These are phyloP conservation scores for Platycheirus rosarum DNA, from an alignment of 2,888 invertebrate species.

Conservation along the genomic window DNA sequence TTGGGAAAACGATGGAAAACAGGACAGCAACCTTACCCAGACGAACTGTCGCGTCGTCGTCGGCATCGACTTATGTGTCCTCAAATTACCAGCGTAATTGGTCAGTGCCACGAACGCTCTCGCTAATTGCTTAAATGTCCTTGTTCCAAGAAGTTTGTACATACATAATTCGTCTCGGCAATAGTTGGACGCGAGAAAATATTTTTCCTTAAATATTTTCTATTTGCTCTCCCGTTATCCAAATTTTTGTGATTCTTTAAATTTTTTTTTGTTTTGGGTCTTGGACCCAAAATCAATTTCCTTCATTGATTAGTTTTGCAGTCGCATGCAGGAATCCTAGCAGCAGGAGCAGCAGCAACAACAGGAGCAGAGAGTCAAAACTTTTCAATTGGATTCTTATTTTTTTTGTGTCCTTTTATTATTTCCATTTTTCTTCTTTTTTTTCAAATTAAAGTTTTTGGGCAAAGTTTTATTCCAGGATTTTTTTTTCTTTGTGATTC, in stretches of 20 bases:
- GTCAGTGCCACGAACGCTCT: constrained; percentile 67
- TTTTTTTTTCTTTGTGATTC: constrained; percentile 18
- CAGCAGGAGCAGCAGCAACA: constrained; percentile 32
- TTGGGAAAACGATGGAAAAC: constrained; percentile 6
- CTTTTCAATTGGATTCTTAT: constrained; percentile 74
- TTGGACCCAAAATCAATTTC: constrained; percentile 68
- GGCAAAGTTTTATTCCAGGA: constrained; percentile 41
- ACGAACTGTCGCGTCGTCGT: constrained; percentile 18
- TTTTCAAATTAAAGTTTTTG: constrained; percentile 70
- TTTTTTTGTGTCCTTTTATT: constrained; percentile 53
- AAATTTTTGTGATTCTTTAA: constrained; percentile 42
- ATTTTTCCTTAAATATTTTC: constrained; percentile 9
- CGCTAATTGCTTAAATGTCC: constrained; percentile 65
- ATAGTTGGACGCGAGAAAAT: constrained; percentile 41
- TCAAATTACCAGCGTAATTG: constrained; percentile 69
- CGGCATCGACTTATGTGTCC: constrained; percentile 46
- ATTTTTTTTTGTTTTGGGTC: constrained; percentile 59
- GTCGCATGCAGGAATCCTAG: constrained; percentile 64
- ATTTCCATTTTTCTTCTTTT: constrained; percentile 38
- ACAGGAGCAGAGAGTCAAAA: constrained; percentile 60
- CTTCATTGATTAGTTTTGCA: constrained; percentile 72
- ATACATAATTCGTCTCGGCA: constrained; percentile 27
- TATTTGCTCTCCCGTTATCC: neutral
- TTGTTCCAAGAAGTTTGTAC: constrained; percentile 45
- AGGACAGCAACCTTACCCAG: constrained; percentile 23